phyloP scores from a whole-genome alignment of 2,888 invertebrate species.

The Sthenelais limicola region DNA sequence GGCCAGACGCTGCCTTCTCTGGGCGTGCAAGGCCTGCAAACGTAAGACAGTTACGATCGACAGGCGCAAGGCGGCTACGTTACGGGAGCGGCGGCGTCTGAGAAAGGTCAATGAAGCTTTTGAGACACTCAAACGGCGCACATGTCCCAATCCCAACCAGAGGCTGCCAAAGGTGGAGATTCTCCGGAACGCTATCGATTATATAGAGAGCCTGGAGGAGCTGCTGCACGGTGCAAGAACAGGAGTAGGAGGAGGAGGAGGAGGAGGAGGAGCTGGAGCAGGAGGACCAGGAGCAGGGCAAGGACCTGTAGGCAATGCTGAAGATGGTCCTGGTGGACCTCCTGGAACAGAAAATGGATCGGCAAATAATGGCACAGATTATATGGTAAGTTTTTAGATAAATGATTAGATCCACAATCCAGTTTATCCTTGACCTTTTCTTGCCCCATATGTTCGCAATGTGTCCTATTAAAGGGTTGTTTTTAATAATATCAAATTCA shows the following conservation, averaged over 20 bases:
- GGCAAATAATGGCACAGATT: conserved; percentile 2
- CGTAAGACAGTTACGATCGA: conserved; percentile 93
- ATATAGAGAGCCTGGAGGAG: conserved; percentile 83
- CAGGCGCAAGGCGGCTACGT: conserved; percentile 95
- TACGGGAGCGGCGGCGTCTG: conserved; percentile 91
- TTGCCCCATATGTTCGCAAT: no score
- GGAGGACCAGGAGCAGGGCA: conserved; percentile 5
- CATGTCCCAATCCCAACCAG: conserved; percentile 96
- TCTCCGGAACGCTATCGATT: conserved; percentile 96
- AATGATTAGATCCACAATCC: no score
- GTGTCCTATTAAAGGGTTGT: no score
- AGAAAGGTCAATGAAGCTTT: conserved; percentile 99
- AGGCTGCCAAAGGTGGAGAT: conserved; percentile 98
- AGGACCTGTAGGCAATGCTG: background rate
- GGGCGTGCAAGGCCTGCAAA: conserved; percentile 98
- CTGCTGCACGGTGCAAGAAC: conserved; percentile 68
- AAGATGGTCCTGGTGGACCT: background rate
- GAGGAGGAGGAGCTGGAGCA: background rate
- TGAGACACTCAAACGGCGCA: conserved; percentile 91
- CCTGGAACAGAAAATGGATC: background rate
- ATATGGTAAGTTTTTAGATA: conserved; percentile 37
- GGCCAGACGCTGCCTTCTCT: conserved; percentile 86
- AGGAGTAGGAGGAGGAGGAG: background rate
- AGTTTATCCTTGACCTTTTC: no score
- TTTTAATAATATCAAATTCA: no score